Evolutionary conservation across 1,140 invertebrate species (phyloP).

Genomic region (Schlechtendalia chinensis): DNA sequence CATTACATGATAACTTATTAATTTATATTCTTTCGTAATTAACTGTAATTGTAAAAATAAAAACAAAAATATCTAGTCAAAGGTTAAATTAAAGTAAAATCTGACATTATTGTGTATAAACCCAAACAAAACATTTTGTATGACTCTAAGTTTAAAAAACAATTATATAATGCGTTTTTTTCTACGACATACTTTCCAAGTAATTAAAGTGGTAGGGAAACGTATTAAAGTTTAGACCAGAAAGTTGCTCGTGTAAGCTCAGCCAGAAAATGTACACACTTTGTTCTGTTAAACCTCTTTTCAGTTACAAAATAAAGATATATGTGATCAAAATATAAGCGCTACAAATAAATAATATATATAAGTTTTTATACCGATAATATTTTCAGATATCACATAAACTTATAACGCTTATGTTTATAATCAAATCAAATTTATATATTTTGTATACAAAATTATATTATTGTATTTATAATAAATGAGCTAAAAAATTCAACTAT

Average conservation of each 20-base stretch:
- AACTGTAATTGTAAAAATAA: too few species aligned
- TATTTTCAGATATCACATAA: background rate
- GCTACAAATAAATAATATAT: background rate
- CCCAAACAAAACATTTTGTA: too few species aligned
- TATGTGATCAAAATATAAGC: background rate
- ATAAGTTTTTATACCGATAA: background rate
- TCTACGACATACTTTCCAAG: background rate
- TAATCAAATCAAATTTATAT: background rate
- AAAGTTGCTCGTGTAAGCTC: background rate
- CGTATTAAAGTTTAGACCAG: background rate
- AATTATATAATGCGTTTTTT: background rate
- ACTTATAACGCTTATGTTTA: background rate
- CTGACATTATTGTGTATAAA: too few species aligned
- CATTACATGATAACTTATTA: too few species aligned
- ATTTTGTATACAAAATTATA: too few species aligned
- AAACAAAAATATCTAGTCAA: background rate
- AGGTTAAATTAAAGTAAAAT: background rate
- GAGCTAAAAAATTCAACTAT: background rate
- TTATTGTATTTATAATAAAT: too few species aligned
- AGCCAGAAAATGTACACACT: background rate
- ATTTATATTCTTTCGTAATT: too few species aligned
- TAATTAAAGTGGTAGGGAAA: background rate
- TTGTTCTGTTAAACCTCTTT: background rate
- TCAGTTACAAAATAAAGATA: constrained; percentile 1
- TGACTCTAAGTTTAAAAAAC: too few species aligned